Conservation (phyloP, 1,140 invertebrate species). For the Scaptodrosophila lebanonensis region DNA sequence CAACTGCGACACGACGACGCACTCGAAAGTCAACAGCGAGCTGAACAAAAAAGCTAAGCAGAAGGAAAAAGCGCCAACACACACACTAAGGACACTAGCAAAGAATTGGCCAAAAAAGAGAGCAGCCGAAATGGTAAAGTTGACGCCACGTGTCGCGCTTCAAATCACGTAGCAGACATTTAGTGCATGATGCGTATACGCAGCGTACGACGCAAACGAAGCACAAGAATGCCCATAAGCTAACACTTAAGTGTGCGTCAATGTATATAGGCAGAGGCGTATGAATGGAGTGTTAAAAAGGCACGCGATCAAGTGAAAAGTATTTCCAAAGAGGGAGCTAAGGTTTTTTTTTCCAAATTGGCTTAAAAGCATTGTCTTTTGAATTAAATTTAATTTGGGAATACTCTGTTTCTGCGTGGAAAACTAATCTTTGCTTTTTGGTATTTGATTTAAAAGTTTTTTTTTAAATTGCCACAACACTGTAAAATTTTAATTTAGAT, state of each 20-base stretch:
- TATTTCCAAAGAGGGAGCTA: too few relatives aligned
- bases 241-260: not conserved
- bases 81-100: not conserved
- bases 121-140: constrained; percentile 33
- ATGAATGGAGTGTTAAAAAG: not conserved
- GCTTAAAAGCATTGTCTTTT: too few relatives aligned
- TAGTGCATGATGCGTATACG: constrained; percentile 66
- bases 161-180: constrained; percentile 72
- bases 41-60: constrained; percentile 23
- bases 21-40: constrained; percentile 55
- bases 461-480: too few relatives aligned
- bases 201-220: constrained; percentile 30
- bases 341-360: too few relatives aligned
- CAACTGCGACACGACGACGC: constrained; percentile 19
- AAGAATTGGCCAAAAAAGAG: constrained; percentile 26
- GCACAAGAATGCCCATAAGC: constrained; percentile 52
- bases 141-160: constrained; percentile 49
- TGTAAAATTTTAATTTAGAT: too few relatives aligned
- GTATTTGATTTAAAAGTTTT: too few relatives aligned
- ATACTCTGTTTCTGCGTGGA: too few relatives aligned
- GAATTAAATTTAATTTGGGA: too few relatives aligned
- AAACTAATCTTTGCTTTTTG: too few relatives aligned
- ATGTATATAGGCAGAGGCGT: too few relatives aligned
- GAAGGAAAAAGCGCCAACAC: constrained; percentile 18
- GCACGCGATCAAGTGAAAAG: not conserved